Base-by-base conservation (phyloP, 2,113 vertebrate genomes). In the Blennius ocellaris region DNA sequence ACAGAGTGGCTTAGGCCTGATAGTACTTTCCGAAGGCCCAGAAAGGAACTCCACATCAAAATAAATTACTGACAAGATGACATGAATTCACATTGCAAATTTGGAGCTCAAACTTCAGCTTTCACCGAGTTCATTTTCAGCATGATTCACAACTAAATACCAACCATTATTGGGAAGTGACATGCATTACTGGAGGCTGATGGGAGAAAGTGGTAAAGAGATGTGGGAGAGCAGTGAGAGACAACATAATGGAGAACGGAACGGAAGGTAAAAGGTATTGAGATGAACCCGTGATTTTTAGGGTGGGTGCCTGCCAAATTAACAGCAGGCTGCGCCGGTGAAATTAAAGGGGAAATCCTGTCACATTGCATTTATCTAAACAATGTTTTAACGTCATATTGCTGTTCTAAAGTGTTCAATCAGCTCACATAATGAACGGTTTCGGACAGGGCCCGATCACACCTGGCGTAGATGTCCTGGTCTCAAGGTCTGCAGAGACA, bases 321-420 rank as follows among this genome's bases (percentile, higher is more conserved):
- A 30, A 30, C 21, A 30, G 21, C 21, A 30, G 21, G 40, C 48
- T 11, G 9, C 7, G 66, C 21, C 56, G 52, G 17, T 36, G 15
- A 51, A 52, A 30, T 49, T 12, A 3, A 37, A 8, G 21, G 11
- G 1, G 16, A 63, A 6, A 41, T 40, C 3, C 3, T 15, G 43
- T 12, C n/a, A 7, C 8, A 17, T 63, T 50, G 36, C 48, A 21
- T 12, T 40, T 12, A 3, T 12, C 10, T 5, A 37, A 62, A 48
- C 38, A 50, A 6, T 11, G 59, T 62, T 36, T 60, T 62, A 37
- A n/a, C n/a, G n/a, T n/a, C n/a, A n/a, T n/a, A n/a, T n/a, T n/a
- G 7, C 36, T 54, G 7, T 8, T 16, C n/a, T n/a, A n/a, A n/a
- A n/a, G n/a, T n/a, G n/a, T n/a, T n/a, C n/a, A n/a, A n/a, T n/a